Evolutionary conservation across 1,140 invertebrate genomes (phyloP).

Genomic region (Drosophila tristis): DNA sequence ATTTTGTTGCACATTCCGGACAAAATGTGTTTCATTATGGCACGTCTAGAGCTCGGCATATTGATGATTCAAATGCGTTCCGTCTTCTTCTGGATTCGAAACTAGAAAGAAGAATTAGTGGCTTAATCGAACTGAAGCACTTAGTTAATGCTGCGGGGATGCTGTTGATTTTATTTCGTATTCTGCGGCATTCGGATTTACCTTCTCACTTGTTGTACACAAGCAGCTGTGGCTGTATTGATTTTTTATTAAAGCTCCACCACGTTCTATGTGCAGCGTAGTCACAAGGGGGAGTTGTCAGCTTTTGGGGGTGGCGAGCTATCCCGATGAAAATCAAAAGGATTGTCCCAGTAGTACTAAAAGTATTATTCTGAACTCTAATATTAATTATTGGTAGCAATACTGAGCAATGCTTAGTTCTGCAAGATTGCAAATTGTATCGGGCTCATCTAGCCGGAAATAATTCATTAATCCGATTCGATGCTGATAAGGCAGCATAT

Average conservation of each 20-base stretch:
- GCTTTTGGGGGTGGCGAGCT: too few species aligned
- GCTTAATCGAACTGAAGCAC: not conserved
- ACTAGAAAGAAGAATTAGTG: conserved; percentile 3
- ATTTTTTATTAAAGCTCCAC: conserved; percentile 27
- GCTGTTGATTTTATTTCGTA: conserved; percentile 15
- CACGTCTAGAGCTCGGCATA: conserved; percentile 91
- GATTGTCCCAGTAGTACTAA: too few species aligned
- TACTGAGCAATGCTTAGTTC: too few species aligned
- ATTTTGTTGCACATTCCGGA: conserved; percentile 92
- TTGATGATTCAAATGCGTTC: not conserved
- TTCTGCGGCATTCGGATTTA: conserved; percentile 35
- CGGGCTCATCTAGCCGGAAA: too few species aligned
- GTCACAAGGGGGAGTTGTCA: too few species aligned
- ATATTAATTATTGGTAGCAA: too few species aligned
- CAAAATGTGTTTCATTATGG: conserved; percentile 92
- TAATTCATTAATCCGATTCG: too few species aligned
- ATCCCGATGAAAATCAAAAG: too few species aligned
- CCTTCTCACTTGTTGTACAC: conserved; percentile 51
- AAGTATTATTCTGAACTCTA: too few species aligned
- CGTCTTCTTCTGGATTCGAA: not conserved
- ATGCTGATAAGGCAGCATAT: too few species aligned
- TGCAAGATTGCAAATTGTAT: too few species aligned
- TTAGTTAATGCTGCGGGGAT: not conserved
- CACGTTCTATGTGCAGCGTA: too few species aligned
- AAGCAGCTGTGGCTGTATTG: conserved; percentile 47